phyloP scores from a whole-genome alignment of 1,140 invertebrate genomes.

The Gonatopus flavifemur region DNA sequence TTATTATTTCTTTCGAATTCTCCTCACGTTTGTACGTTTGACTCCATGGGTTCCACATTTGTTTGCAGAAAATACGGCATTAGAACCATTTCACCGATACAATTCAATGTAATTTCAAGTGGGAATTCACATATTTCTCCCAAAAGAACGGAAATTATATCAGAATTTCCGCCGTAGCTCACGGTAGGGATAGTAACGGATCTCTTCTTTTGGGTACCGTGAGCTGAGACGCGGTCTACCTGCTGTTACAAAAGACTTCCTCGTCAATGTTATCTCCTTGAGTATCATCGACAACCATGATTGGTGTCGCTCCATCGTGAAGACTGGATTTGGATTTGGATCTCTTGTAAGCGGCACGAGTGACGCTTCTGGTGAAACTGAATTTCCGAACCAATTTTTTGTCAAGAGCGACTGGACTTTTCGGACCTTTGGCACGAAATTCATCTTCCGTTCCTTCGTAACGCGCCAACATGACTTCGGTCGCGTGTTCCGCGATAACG shows the following conservation, averaged over 20 bases:
- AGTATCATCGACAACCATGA: slow-evolving; percentile 63
- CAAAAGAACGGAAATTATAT: too few relatives aligned
- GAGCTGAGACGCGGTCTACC: slow-evolving; percentile 49
- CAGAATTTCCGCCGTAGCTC: too few relatives aligned
- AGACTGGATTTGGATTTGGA: slow-evolving; percentile 64
- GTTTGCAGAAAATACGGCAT: too few relatives aligned
- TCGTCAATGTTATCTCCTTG: slow-evolving; percentile 49
- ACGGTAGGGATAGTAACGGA: slow-evolving; percentile 40
- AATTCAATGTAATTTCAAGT: too few relatives aligned
- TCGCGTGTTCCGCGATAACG: slow-evolving; percentile 70
- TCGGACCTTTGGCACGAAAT: slow-evolving; percentile 50
- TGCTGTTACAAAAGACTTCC: slow-evolving; percentile 49
- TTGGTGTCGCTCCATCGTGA: slow-evolving; percentile 69
- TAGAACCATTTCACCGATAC: too few relatives aligned
- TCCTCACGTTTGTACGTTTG: too few relatives aligned
- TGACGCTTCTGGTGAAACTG: slow-evolving; percentile 69
- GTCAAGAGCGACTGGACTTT: slow-evolving; percentile 59
- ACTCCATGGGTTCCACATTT: too few relatives aligned
- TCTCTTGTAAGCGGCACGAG: slow-evolving; percentile 64
- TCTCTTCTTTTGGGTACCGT: slow-evolving; percentile 40
- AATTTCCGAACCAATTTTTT: slow-evolving; percentile 64
- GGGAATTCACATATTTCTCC: too few relatives aligned
- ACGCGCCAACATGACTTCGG: slow-evolving; percentile 63
- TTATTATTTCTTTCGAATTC: too few relatives aligned
- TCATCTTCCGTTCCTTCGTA: slow-evolving; percentile 42